Conservation (phyloP, 2,113 vertebrate species). For the Nesoenas mayeri region DNA sequence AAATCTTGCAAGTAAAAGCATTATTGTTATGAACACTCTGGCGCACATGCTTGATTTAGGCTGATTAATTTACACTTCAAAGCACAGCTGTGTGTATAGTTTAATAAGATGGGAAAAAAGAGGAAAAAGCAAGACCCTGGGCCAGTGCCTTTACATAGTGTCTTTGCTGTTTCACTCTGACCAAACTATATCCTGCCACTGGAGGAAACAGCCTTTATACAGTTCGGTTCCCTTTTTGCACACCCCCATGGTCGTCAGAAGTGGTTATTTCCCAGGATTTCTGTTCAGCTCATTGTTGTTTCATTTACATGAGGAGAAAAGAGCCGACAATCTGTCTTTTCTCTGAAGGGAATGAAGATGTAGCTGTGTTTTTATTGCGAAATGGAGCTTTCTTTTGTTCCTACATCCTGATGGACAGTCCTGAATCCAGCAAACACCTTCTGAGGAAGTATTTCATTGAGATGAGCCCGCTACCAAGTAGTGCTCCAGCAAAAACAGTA, state of each 20-base stretch:
- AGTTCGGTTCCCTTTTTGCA: conserved; percentile 1
- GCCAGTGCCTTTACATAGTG: neutral
- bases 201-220: conserved; percentile 17
- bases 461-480: conserved; percentile 11
- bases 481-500: conserved; percentile 67
- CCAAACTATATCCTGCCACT: neutral
- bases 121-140: neutral
- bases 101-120: neutral
- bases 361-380: conserved; percentile 87
- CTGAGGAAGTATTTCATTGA: conserved; percentile 83
- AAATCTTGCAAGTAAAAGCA: neutral
- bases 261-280: conserved; percentile 54
- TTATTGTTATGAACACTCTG: neutral
- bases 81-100: conserved; percentile 1
- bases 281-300: conserved; percentile 21
- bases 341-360: conserved; percentile 84
- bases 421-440: conserved; percentile 82
- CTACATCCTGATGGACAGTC: conserved; percentile 91
- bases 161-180: conserved; percentile 21
- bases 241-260: conserved; percentile 4
- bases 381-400: conserved; percentile 92
- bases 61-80: conserved; percentile 34
- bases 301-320: neutral
- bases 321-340: neutral
- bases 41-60: neutral